Evolutionary conservation across 2,113 vertebrate species (phyloP), one percentile per base, ranked within the genome.

Genomic region (Nannobrachium achirus): DNA sequence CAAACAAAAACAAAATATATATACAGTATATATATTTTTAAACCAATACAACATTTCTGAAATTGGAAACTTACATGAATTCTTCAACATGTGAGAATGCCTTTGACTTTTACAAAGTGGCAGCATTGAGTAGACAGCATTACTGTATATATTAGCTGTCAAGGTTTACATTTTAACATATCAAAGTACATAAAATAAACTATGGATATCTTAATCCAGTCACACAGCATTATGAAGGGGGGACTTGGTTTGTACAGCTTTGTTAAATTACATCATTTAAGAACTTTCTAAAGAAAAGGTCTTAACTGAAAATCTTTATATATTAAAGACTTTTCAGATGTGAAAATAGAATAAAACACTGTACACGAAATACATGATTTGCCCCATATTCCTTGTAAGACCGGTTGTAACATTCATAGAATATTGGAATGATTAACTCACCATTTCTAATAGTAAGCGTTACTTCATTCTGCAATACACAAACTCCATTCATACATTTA

Each of bases 321-420:
- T 56, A 75, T 79, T 9, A 59, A 42, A 16, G 38, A 42, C 6
- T 10, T 42, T 45, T 80, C 56, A 18, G 25, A 33, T 33, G 25
- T 75, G 62, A 81, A 69, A 66, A 76, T 56, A 0, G 84, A 82
- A 73, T 50, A 69, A 81, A 81, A 87, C 55, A 83, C 63, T 75
- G 70, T 81, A 70, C 81, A 75, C 72, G 71, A 71, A 71, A 82
- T 57, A 80, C 62, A 49, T 33, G 55, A 73, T 61, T 39, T 15
- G 7, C 8, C 25, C 6, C 38, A 11, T 46, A 11, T 10, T 46
- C 14, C 69, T 66, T 69, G 57, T 73, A 79, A 81, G 82, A 77
- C 71, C 79, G 67, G 71, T 19, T 89, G 88, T 91, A 91, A 91
- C 89, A 91, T 89, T 89, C 59, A 68, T 78, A 53, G 80, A 86